Evolutionary conservation across 2,113 vertebrate species (phyloP), one percentile per base, ranked within the genome.

Genomic region (Sceloporus tristichus): DNA sequence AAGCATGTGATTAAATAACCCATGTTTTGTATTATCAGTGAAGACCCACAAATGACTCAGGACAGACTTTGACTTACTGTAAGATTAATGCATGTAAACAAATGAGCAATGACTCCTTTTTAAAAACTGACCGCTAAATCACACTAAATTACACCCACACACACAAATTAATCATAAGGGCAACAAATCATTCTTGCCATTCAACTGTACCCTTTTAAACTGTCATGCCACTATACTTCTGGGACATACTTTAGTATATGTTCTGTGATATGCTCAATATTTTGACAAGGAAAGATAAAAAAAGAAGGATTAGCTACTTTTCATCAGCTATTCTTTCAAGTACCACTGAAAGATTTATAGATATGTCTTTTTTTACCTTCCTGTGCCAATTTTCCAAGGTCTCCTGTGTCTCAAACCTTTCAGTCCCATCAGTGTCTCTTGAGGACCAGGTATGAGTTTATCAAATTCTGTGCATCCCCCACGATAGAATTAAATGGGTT

Each of bases 221-320:
- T 88, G 80, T 82, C 86, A 88, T 88, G 71, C 82, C 53, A 66
- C 59, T 83, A 34, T 88, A 68, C 86, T 87, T 40, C 73, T 87
- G 78, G 78, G 78, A 87, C 68, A 74, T 54, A 70, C 56, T 87
- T 76, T 82, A 83, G 86, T 83, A 53, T 83, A 76, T 88, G 70
- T 16, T 3, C 86, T 82, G 86, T 88, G 71, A 54, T 82, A 73
- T 82, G 73, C 70, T 88, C 80, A 88, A 66, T 88, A 66, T 88
- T 88, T 88, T 88, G 80, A 88, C 86, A 88, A 65, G 71, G 73
- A 56, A 27, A 77, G 80, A 88, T 88, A 88, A 88, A 88, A 3
- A 87, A 87, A 77, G 85, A 87, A 83, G 81, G 42, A 88, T 77
- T 75, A 65, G 73, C 80, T 82, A 82, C 59, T 88, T 40, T 88